Evolutionary conservation across 2,888 invertebrate species (phyloP), one percentile per base, ranked within the genome.

Genomic region (Tipula vernalis): DNA sequence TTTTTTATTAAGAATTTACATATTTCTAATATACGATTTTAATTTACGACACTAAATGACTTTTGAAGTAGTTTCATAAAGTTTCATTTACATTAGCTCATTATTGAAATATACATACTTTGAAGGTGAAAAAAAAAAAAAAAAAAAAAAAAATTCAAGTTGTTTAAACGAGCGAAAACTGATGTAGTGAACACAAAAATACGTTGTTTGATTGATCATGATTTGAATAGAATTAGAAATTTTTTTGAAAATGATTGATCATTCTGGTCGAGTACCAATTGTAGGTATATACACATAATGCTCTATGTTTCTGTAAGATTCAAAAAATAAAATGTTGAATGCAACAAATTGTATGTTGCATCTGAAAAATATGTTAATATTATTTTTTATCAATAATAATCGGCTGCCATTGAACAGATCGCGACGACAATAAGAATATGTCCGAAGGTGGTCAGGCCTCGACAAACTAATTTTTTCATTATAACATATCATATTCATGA

Each of bases 21-120:
- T 71, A 71, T 71, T 71, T 28, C 10, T 28, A 71, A 71, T 71
- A 12, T 71, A 71, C 71, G 71, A 71, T 28, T 71, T 71, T 71
- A 71, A 71, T 71, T 71, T 71, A 71, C 71, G 71, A 71, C 71
- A 71, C 71, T 28, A 71, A 71, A 71, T 71, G 71, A 71, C 71
- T 71, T 71, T 71, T 71, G 71, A 71, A 71, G 71, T 71, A 71
- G 71, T 71, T 71, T 71, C 71, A 71, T 71, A 71, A 71, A 71
- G 71, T 71, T 71, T 71, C 71, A 28, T 71, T 71, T 71, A 71
- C 71, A 28, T 71, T 12, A 71, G 51, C 51, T 57, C 51, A 57
- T 57, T 71, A 71, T 71, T 71, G 71, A 71, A 71, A 71, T 28
- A 71, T 28, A 71, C 28, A 71, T 28, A 71, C 71, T 71, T 71